Evolutionary conservation across 2,797 vertebrate species (phyloP).

Genomic region (Phyllotis vaccarum): DNA sequence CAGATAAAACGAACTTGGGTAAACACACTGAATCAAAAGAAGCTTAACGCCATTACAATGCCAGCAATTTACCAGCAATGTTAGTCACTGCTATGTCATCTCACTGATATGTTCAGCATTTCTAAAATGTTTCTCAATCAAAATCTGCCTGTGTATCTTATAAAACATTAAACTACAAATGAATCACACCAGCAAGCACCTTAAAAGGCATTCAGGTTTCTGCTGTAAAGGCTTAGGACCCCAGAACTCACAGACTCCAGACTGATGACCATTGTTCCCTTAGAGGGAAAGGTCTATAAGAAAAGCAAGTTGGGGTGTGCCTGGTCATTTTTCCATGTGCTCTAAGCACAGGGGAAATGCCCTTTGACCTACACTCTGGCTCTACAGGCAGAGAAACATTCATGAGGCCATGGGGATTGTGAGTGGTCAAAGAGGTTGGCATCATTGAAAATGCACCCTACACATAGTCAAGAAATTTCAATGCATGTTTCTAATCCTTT

Average conservation of each 20-base stretch:
- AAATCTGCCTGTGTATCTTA: slow-evolving; percentile 46
- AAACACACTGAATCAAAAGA: slow-evolving; percentile 51
- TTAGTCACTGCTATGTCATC: slow-evolving; percentile 74
- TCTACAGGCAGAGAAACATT: background rate
- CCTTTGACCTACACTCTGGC: background rate
- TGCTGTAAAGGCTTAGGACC: background rate
- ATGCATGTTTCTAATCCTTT: background rate
- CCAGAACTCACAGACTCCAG: background rate
- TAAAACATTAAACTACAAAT: slow-evolving; percentile 52
- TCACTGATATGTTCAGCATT: slow-evolving; percentile 63
- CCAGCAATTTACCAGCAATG: slow-evolving; percentile 57
- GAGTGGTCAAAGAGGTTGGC: background rate
- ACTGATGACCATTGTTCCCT: background rate
- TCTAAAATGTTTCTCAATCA: slow-evolving; percentile 76
- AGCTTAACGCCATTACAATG: slow-evolving; percentile 51
- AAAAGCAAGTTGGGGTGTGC: background rate
- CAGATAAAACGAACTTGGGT: slow-evolving; percentile 59
- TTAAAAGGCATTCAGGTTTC: slow-evolving; percentile 59
- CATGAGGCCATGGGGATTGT: background rate
- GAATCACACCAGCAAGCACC: background rate
- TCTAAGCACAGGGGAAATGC: background rate
- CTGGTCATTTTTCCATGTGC: background rate
- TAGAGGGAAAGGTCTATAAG: background rate
- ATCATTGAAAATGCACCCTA: background rate
- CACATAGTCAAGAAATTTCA: background rate